Evolutionary conservation across 2,797 vertebrate species (phyloP), one percentile per base, ranked within the genome.

Genomic region (Coregonus suidteri): DNA sequence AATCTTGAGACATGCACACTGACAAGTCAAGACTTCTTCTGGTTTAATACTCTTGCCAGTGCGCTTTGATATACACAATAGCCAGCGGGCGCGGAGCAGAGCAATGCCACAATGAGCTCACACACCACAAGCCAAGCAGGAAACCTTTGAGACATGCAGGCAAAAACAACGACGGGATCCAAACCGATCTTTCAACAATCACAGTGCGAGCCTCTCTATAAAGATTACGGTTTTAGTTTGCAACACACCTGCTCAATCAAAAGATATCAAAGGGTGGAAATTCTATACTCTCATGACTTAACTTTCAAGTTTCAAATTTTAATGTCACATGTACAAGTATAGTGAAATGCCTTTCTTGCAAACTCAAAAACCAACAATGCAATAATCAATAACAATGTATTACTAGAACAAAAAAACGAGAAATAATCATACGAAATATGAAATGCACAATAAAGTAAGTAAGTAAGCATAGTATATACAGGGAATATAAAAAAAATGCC

Each of bases 171-270:
- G 20, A n/a, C 69, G 65, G 77, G n/a, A 82, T 85, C 74, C 72
- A 76, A 79, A 82, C 74, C 51, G 59, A 80, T 86, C 90, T 84
- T 82, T 88, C 89, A 89, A 76, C 87, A 82, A 59, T 53, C 14
- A 25, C 6, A 18, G 64, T 25, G 41, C 72, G 76, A 11, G 41
- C 41, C 9, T 74, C 70, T 75, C 84, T 82, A 91, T 90, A 92
- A 92, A 89, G 89, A 91, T 89, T 87, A 90, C 82, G 86, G 83
- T 84, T 79, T 20, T 66, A 74, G 54, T 16, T 53, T 85, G 77
- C 18, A 65, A 79, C 88, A 89, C 91, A 91, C 90, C 88, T 91
- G 89, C 84, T 83, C 81, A 84, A 82, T 83, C 85, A 76, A 81
- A 81, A 70, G 88, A 90, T 87, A 13, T 53, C 13, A 59, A 59